Evolutionary conservation across 2,888 invertebrate genomes (phyloP), one percentile per base, ranked within the genome.

Genomic region (Chromoteleia sp.): DNA sequence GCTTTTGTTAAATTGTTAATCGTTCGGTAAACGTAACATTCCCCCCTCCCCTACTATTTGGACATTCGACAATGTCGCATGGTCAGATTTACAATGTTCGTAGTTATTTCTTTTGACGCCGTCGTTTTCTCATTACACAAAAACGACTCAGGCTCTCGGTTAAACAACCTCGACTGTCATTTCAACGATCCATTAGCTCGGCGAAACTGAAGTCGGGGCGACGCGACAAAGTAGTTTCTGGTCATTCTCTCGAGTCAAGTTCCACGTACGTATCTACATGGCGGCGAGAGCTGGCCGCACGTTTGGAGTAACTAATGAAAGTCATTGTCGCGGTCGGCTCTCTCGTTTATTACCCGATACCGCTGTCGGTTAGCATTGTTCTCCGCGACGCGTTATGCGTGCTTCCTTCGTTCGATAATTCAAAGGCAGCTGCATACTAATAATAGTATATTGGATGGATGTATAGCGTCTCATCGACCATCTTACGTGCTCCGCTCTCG

Each of bases 351-450:
- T 76, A 61, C 54, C 43, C 67, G 67, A 67, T 67, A 52, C 67
- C 65, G 25, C 48, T 58, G 73, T 67, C 73, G 58, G 30, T 30
- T 59, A 14, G 59, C 77, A 81, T 81, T 81, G 81, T 81, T 81
- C 67, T 56, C 33, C 39, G 33, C 56, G 58, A 54, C 65, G 61
- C 71, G 58, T 75, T 65, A 68, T 50, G 81, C 68, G 76, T 68
- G 73, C 76, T 77, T 77, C 68, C 45, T 68, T 45, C 73, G 65
- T 73, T 81, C 77, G 77, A 77, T 81, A 77, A 81, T 70, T 81
- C 77, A 74, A 77, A 81, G 63, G 63, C 81, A 81, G 81, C 74
- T 81, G 81, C 81, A 77, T 70, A 77, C 81, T 81, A 81, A 81
- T 81, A 81, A 81, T 77, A 77, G 81, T 81, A 68, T 68, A 77